Percentiles rank a stretch among this genome's conserved stretches.
These are phyloP conservation scores for Myanophis thanlyinensis DNA, from an alignment of 2,113 vertebrate species.

Conservation along the genomic window DNA sequence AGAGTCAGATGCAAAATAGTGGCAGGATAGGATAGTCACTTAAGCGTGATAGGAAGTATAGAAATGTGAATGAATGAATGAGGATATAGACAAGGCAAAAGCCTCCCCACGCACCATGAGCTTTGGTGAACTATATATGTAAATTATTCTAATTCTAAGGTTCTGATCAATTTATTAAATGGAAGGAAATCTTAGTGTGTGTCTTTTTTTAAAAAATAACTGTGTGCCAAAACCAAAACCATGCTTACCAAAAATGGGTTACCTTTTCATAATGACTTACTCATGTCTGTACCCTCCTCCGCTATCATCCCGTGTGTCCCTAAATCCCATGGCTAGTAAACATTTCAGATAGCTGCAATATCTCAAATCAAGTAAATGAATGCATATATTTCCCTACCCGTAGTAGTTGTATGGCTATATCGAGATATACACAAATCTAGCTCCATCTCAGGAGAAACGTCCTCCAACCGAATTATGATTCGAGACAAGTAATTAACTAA, in stretches of 20 bases:
- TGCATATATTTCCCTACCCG: background rate
- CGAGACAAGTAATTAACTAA: slow-evolving; percentile 59
- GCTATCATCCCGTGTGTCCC: background rate
- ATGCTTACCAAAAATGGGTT: background rate
- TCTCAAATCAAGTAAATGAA: background rate
- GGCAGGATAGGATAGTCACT: background rate
- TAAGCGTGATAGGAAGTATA: background rate
- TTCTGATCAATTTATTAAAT: background rate
- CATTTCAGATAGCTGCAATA: background rate
- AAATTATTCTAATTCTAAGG: background rate
- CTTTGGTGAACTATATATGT: background rate
- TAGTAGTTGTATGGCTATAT: too few relatives aligned
- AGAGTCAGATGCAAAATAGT: background rate
- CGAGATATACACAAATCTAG: background rate
- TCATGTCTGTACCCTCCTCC: background rate
- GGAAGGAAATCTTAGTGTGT: background rate
- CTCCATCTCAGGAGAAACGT: background rate
- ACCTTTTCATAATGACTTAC: too few relatives aligned
- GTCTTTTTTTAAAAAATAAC: background rate
- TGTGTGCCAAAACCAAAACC: background rate
- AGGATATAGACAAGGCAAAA: background rate
- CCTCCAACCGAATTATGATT: slow-evolving; percentile 7
- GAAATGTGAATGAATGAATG: background rate
- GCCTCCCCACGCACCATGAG: too few relatives aligned
- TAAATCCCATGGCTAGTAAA: background rate